Evolutionary conservation across 2,797 vertebrate species (phyloP).

Genomic region (Rhinophrynus dorsalis): DNA sequence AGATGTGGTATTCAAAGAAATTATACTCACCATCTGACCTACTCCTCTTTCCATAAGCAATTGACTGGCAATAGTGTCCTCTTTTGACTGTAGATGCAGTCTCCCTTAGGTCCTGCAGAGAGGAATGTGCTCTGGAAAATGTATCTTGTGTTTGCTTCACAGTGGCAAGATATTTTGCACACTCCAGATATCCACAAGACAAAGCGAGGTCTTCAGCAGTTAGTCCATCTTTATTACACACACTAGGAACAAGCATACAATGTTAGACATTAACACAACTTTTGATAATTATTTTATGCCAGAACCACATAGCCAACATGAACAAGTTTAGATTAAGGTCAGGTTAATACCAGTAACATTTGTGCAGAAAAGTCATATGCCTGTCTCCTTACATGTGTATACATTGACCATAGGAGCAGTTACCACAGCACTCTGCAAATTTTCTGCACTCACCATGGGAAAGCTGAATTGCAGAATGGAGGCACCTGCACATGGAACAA

Average conservation of each 20-base stretch:
- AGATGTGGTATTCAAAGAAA: background rate
- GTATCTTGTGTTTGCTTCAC: slow-evolving; percentile 59
- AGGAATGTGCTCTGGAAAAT: slow-evolving; percentile 45
- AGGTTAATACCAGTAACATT: too few species aligned
- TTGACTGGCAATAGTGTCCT: slow-evolving; percentile 37
- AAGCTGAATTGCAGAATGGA: too few species aligned
- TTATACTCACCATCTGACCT: slow-evolving; percentile 58
- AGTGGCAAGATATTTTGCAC: slow-evolving; percentile 69
- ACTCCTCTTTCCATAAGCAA: slow-evolving; percentile 63
- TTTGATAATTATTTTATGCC: too few species aligned
- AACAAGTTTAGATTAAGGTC: too few species aligned
- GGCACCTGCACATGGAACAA: too few species aligned
- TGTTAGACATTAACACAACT: too few species aligned
- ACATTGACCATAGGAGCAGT: too few species aligned
- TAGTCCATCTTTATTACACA: slow-evolving; percentile 73
- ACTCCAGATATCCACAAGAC: slow-evolving; percentile 70
- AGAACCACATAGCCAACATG: too few species aligned
- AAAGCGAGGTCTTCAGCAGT: slow-evolving; percentile 75
- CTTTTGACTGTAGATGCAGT: slow-evolving; percentile 56
- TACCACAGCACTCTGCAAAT: too few species aligned
- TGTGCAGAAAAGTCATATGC: too few species aligned
- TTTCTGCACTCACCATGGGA: too few species aligned
- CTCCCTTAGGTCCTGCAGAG: slow-evolving; percentile 15
- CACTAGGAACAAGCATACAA: slow-evolving; percentile 56
- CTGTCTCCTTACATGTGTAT: too few species aligned